Conservation (phyloP, 2,797 vertebrate genomes). For the Mastacembelus armatus region DNA sequence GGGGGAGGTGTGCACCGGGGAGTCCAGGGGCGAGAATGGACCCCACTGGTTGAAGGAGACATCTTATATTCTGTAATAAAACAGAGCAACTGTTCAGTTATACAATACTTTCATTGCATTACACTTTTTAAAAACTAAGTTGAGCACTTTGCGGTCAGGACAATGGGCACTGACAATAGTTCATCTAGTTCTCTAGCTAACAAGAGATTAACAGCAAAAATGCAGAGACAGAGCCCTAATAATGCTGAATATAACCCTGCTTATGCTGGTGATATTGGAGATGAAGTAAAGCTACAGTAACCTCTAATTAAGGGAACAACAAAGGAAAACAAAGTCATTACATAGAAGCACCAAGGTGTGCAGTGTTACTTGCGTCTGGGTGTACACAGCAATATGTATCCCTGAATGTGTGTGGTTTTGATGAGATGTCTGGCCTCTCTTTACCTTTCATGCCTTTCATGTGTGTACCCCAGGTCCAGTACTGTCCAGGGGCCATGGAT, state of each 20-base stretch:
- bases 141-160: neutral
- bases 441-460: constrained; percentile 81
- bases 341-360: too few relatives aligned
- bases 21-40: constrained; percentile 86
- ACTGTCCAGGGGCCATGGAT: constrained; percentile 89
- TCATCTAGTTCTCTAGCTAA: too few relatives aligned
- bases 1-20: constrained; percentile 88
- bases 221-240: neutral
- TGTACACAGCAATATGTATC: neutral
- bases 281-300: neutral
- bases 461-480: constrained; percentile 87
- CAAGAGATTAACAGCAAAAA: neutral
- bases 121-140: constrained; percentile 3
- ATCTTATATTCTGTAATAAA: constrained; percentile 86
- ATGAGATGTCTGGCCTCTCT: constrained; percentile 12
- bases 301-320: neutral
- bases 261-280: neutral
- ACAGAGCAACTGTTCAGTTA: constrained; percentile 34
- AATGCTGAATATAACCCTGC: neutral
- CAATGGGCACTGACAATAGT: constrained; percentile 15
- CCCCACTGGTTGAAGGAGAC: constrained; percentile 78
- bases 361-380: neutral
- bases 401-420: too few relatives aligned
- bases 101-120: constrained; percentile 20
- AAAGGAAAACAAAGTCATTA: constrained; percentile 6